A percentile compares a stretch with the other conserved stretches of the same genome.
Conservation (phyloP, 2,113 vertebrate species). For the Notothenia rossii region DNA sequence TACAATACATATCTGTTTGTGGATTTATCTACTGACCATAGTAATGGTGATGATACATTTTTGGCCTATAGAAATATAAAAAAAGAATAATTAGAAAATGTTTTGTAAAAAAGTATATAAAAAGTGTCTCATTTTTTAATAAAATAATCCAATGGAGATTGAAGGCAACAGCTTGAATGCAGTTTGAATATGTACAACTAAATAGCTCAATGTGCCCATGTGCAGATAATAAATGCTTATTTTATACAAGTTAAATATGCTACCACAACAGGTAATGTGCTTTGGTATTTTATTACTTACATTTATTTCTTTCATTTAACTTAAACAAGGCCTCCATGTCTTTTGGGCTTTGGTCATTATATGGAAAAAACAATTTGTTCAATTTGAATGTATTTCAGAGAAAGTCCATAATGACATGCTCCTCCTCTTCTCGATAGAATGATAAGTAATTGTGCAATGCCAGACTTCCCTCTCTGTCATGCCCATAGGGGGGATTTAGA, state of each 20-base stretch:
- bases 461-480: conserved; percentile 15
- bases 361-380: conserved; percentile 22
- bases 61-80: conserved; percentile 35
- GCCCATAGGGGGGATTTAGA: background rate
- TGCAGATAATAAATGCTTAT: conserved; percentile 45
- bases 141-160: conserved; percentile 31
- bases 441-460: conserved; percentile 15
- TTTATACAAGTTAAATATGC: conserved; percentile 53
- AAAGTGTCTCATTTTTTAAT: conserved; percentile 39
- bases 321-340: background rate
- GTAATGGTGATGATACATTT: conserved; percentile 47
- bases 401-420: background rate
- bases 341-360: conserved; percentile 21
- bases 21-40: conserved; percentile 38
- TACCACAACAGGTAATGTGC: conserved; percentile 21
- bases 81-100: conserved; percentile 25
- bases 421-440: conserved; percentile 5
- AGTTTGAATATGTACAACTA: conserved; percentile 68
- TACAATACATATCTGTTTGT: conserved; percentile 49
- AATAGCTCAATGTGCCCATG: conserved; percentile 41
- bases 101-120: conserved; percentile 45
- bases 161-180: conserved; percentile 17
- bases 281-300: conserved; percentile 23
- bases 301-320: conserved; percentile 14
- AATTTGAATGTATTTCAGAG: background rate